Evolutionary conservation across 2,797 vertebrate species (phyloP).

Genomic region (Ispidina picta): DNA sequence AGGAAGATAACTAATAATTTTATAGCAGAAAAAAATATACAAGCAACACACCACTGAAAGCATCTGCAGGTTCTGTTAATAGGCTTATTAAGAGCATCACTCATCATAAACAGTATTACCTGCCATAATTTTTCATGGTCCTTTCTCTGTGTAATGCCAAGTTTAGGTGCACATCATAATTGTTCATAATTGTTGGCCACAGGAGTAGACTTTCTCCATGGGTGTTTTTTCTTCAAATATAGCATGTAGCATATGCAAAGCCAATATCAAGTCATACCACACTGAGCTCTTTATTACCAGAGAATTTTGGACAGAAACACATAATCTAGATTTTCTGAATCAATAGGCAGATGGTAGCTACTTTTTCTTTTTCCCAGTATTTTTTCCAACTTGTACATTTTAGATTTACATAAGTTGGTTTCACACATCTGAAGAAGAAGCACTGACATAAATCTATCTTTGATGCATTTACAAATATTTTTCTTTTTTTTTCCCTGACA

Average conservation of each 20-base stretch:
- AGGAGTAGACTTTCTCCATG: not conserved
- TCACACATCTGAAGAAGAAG: slow-evolving; percentile 64
- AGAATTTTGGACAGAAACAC: slow-evolving; percentile 51
- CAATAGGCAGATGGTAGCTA: slow-evolving; percentile 63
- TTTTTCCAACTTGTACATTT: slow-evolving; percentile 35
- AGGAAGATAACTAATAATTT: slow-evolving; percentile 22
- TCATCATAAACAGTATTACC: not conserved
- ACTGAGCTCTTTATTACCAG: slow-evolving; percentile 69
- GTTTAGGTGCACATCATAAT: not conserved
- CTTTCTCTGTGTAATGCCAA: not conserved
- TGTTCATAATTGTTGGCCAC: not conserved
- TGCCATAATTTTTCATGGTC: not conserved
- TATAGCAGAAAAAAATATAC: not conserved
- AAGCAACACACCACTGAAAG: not conserved
- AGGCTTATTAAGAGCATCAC: slow-evolving; percentile 16
- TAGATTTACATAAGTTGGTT: slow-evolving; percentile 64
- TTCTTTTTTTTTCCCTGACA: not conserved
- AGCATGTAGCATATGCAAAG: not conserved
- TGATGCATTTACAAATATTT: slow-evolving; percentile 56
- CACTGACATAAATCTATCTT: slow-evolving; percentile 52
- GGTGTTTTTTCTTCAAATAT: not conserved
- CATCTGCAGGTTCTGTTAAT: slow-evolving; percentile 19
- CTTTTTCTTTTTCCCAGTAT: not conserved
- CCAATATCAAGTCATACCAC: slow-evolving; percentile 47
- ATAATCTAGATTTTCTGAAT: slow-evolving; percentile 52